Conservation (phyloP, 2,888 invertebrate genomes). For the Cheiracanthium punctorium region DNA sequence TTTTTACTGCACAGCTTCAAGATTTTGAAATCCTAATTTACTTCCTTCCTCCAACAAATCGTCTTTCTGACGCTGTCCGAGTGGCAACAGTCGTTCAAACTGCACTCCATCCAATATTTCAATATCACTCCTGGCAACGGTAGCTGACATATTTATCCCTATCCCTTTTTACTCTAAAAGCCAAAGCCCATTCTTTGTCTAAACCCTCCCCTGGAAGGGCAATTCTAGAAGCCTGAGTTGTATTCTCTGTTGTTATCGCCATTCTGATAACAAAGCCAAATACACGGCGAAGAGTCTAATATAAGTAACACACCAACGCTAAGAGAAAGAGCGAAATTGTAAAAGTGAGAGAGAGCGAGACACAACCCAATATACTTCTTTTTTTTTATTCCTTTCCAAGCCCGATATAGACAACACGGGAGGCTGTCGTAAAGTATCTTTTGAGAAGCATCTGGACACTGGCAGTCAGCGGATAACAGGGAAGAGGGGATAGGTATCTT, state of each 20-base stretch:
- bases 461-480: constrained; percentile 55
- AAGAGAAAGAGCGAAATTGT: constrained; percentile 21
- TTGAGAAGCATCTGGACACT: constrained; percentile 57
- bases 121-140: constrained; percentile 47
- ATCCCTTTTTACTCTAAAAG: constrained; percentile 65
- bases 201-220: background rate
- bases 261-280: constrained; percentile 35
- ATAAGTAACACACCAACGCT: constrained; percentile 51
- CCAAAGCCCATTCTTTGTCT: constrained; percentile 50
- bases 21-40: background rate
- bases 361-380: constrained; percentile 56
- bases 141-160: constrained; percentile 64
- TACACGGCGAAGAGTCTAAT: constrained; percentile 45
- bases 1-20: background rate
- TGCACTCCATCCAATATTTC: constrained; percentile 45
- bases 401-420: constrained; percentile 62
- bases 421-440: constrained; percentile 51
- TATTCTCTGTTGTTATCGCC: constrained; percentile 42
- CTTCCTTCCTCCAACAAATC: background rate
- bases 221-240: constrained; percentile 36
- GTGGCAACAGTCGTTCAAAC: constrained; percentile 19
- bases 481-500: constrained; percentile 12
- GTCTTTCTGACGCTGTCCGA: background rate
- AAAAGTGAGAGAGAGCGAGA: constrained; percentile 23
- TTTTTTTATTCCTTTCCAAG: constrained; percentile 7